Conservation (phyloP, 1,140 invertebrate genomes). For the Rhynchophorus ferrugineus region DNA sequence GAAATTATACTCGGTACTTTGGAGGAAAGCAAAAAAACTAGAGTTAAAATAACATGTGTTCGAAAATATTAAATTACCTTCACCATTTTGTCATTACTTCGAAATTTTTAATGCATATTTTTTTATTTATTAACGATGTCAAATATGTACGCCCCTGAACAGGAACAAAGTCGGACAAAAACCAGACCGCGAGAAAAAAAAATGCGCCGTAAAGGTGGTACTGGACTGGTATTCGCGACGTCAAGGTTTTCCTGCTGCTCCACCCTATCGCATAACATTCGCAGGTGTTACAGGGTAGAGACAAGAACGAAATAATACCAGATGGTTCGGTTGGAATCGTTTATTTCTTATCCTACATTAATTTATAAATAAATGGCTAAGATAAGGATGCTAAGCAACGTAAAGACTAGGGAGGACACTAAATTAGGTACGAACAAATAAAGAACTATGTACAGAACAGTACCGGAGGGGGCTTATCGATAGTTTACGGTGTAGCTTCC, state of each 20-base stretch:
- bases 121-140: too few relatives aligned
- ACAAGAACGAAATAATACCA: too few relatives aligned
- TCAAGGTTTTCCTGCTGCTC: not conserved
- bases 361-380: not conserved
- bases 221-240: not conserved
- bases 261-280: not conserved
- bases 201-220: not conserved
- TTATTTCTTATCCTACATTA: not conserved
- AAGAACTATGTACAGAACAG: conserved; percentile 3
- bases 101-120: too few relatives aligned
- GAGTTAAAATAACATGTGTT: too few relatives aligned
- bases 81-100: too few relatives aligned
- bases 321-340: too few relatives aligned
- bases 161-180: not conserved
- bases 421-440: not conserved
- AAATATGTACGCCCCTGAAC: not conserved
- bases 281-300: not conserved
- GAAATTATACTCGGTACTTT: too few relatives aligned
- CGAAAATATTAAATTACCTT: too few relatives aligned
- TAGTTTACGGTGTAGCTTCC: conserved; percentile 66
- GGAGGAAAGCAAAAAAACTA: too few relatives aligned
- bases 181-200: too few relatives aligned
- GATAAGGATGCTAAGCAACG: not conserved
- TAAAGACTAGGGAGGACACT: not conserved
- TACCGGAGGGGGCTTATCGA: conserved; percentile 21